Evolutionary conservation across 2,888 invertebrate species (phyloP).

Genomic region (Tachina fera): DNA sequence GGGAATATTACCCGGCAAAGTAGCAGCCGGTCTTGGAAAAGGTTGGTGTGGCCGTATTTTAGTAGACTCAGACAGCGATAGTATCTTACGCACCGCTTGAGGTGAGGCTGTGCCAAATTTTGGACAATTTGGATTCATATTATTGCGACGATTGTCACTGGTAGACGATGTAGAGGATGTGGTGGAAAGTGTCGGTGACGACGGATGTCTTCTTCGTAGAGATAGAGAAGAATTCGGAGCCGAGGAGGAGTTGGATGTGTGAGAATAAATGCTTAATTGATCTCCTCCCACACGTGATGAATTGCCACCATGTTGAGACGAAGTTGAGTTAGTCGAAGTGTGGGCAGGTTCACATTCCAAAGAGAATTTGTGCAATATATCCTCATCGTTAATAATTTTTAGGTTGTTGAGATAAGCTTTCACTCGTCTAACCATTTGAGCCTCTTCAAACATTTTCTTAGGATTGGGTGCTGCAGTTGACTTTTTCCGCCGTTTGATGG

Average conservation of each 20-base stretch:
- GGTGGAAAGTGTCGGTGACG: slow-evolving; percentile 95
- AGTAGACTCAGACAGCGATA: slow-evolving; percentile 94
- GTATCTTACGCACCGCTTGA: slow-evolving; percentile 97
- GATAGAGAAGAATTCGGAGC: slow-evolving; percentile 84
- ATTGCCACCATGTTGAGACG: slow-evolving; percentile 73
- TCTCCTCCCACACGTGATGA: slow-evolving; percentile 77
- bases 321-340: slow-evolving; percentile 78
- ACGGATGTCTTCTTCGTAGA: slow-evolving; percentile 92
- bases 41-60: slow-evolving; percentile 95
- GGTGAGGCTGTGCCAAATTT: slow-evolving; percentile 95
- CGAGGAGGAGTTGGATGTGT: slow-evolving; percentile 83
- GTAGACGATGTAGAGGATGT: slow-evolving; percentile 93
- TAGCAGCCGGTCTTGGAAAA: slow-evolving; percentile 84
- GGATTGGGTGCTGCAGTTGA: slow-evolving; percentile 95
- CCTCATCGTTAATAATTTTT: slow-evolving; percentile 94
- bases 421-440: slow-evolving; percentile 98
- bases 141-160: slow-evolving; percentile 79
- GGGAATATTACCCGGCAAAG: slow-evolving; percentile 83
- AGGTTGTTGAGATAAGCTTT: slow-evolving; percentile 97
- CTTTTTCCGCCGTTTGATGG: slow-evolving; percentile 94
- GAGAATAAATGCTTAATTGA: slow-evolving; percentile 84
- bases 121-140: slow-evolving; percentile 83
- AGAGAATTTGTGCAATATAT: slow-evolving; percentile 93
- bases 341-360: slow-evolving; percentile 91
- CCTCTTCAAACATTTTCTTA: slow-evolving; percentile 99